A percentile compares a stretch with the other conserved stretches of the same genome.
Evolutionary conservation across 2,888 invertebrate species (phyloP).

Genomic region (Acanthosepion pharaonis): DNA sequence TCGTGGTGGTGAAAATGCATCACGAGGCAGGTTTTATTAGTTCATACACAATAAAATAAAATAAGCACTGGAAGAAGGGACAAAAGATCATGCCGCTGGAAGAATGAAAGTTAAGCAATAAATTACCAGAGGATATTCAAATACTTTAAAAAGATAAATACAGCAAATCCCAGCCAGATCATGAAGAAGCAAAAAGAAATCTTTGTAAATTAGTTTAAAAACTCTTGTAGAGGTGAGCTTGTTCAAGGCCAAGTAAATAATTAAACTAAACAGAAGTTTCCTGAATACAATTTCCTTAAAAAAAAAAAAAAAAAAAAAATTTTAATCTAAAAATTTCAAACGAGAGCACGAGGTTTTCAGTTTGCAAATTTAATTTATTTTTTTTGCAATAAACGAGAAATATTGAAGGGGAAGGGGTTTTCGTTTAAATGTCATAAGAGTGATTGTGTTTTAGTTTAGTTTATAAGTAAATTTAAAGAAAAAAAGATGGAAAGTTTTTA

Average conservation of each 20-base stretch:
- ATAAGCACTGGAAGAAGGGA: neutral
- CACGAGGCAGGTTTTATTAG: neutral
- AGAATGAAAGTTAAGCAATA: neutral
- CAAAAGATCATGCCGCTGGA: neutral
- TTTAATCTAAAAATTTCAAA: too few species aligned
- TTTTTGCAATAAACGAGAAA: too few species aligned
- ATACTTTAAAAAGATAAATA: neutral
- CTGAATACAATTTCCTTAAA: too few species aligned
- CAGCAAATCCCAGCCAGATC: neutral
- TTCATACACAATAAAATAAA: neutral
- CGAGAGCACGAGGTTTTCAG: too few species aligned
- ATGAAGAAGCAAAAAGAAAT: slow-evolving; percentile 33
- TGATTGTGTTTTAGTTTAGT: too few species aligned
- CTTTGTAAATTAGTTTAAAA: neutral
- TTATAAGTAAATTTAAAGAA: too few species aligned
- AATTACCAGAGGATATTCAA: neutral
- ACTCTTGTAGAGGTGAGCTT: neutral
- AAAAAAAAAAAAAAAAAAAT: too few species aligned
- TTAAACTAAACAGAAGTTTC: neutral
- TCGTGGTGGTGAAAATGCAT: neutral
- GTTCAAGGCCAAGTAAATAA: neutral
- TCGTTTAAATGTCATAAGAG: too few species aligned
- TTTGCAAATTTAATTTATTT: too few species aligned
- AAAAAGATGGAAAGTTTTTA: too few species aligned
- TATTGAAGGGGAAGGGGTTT: too few species aligned